These are phyloP conservation scores for Cerastis leucographa DNA, from an alignment of 2,888 invertebrate genomes.

Conservation along the genomic window DNA sequence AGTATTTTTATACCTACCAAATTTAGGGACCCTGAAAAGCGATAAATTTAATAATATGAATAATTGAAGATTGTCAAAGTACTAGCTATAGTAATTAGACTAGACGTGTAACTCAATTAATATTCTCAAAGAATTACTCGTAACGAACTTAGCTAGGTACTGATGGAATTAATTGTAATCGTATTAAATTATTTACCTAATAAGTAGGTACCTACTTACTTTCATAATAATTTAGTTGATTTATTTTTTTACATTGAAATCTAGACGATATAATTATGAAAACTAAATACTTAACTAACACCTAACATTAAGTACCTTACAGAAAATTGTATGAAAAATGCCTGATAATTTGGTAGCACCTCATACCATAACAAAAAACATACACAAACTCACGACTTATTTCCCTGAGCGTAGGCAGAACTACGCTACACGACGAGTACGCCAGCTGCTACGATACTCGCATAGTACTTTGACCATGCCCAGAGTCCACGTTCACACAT, in stretches of 20 bases:
- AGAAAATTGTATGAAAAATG: neutral
- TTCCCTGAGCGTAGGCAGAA: neutral
- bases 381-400: neutral
- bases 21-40: conserved; percentile 18
- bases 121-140: conserved; percentile 55
- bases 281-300: neutral
- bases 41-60: conserved; percentile 48
- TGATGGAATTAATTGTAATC: conserved; percentile 41
- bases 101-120: conserved; percentile 55
- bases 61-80: conserved; percentile 55
- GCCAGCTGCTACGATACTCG: neutral
- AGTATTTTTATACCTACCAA: neutral
- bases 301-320: too few species aligned
- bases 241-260: neutral
- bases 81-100: conserved; percentile 54
- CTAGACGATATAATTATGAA: neutral
- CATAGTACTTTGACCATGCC: neutral
- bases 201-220: neutral
- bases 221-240: neutral
- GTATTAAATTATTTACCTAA: conserved; percentile 39
- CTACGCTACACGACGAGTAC: neutral
- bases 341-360: neutral
- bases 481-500: neutral
- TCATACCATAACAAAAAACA: neutral
- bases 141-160: conserved; percentile 45